phyloP scores from a whole-genome alignment of 1,140 invertebrate genomes.

The Caenorhabditis brenneri region DNA sequence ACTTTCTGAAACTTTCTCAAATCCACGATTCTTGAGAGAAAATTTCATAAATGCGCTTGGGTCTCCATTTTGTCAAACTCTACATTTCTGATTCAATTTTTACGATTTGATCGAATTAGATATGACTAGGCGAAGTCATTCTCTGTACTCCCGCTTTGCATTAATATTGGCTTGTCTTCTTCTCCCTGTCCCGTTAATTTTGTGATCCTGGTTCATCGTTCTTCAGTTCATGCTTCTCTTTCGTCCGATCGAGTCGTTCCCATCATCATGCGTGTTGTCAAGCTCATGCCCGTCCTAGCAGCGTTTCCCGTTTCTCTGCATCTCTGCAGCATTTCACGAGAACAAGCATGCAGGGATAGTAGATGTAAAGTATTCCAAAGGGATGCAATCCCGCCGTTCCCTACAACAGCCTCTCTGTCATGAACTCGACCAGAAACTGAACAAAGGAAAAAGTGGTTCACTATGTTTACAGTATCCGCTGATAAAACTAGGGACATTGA shows the following conservation, averaged over 20 bases:
- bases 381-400: not conserved
- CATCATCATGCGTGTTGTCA: conserved; percentile 38
- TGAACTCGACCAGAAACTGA: too few relatives aligned
- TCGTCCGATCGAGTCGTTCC: conserved; percentile 31
- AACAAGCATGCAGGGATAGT: not conserved
- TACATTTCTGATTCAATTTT: not conserved
- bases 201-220: not conserved
- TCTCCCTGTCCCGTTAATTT: not conserved
- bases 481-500: too few relatives aligned
- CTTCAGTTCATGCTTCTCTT: conserved; percentile 15
- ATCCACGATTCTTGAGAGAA: too few relatives aligned
- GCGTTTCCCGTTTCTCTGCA: conserved; percentile 31
- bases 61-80: too few relatives aligned
- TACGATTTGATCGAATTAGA: too few relatives aligned
- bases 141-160: not conserved
- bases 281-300: conserved; percentile 16
- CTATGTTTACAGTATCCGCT: too few relatives aligned
- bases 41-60: too few relatives aligned
- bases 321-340: not conserved
- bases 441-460: too few relatives aligned
- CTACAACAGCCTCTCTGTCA: not conserved
- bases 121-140: too few relatives aligned
- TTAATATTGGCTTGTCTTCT: too few relatives aligned
- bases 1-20: too few relatives aligned
- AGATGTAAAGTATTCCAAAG: conserved; percentile 12